Evolutionary conservation across 2,888 invertebrate species (phyloP).

Genomic region (Acrobasis consociella): DNA sequence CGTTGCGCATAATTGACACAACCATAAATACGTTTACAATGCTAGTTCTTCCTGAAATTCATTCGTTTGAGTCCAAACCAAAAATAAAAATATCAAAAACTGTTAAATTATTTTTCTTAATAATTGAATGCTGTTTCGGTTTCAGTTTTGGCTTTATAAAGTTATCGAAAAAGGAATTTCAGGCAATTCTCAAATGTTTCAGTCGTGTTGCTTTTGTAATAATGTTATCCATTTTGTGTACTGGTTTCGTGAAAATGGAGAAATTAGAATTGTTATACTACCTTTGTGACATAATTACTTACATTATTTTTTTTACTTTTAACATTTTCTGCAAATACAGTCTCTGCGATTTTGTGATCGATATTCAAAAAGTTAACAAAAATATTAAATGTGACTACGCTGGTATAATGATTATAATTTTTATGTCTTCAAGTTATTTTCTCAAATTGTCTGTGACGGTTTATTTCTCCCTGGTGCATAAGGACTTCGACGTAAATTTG

Average conservation of each 20-base stretch:
- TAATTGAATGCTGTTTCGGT: background rate
- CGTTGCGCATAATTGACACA: no score
- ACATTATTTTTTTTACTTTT: background rate
- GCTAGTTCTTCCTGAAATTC: conserved; percentile 1
- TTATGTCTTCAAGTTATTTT: background rate
- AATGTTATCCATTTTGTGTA: background rate
- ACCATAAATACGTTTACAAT: background rate
- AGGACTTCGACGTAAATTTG: background rate
- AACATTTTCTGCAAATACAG: background rate
- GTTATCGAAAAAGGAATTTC: background rate
- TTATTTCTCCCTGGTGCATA: background rate
- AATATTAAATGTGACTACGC: background rate
- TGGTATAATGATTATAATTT: background rate
- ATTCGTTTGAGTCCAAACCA: background rate
- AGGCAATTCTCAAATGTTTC: background rate
- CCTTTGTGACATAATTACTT: background rate
- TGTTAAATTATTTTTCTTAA: background rate
- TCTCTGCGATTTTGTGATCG: background rate
- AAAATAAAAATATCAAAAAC: background rate
- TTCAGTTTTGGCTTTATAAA: background rate
- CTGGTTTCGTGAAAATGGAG: background rate
- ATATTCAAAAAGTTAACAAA: background rate
- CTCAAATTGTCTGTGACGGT: background rate
- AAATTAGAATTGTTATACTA: background rate
- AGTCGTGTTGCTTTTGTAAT: background rate